Conservation (phyloP, 2,113 vertebrate species). For the Apodemus sylvaticus region DNA sequence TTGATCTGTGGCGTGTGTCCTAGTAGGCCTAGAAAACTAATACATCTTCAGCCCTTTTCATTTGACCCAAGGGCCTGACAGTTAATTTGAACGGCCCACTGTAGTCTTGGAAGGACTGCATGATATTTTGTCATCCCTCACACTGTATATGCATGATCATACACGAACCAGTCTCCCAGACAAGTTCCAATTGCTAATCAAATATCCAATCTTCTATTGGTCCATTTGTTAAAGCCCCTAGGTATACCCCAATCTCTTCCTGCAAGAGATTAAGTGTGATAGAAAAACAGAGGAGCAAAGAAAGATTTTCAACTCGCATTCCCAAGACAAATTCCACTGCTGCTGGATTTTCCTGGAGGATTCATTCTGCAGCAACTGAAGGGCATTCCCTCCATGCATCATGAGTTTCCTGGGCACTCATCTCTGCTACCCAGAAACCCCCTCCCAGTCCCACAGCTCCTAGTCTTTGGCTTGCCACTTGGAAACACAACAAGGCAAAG, state of each 20-base stretch:
- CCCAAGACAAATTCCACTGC: background rate
- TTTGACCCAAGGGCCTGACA: background rate
- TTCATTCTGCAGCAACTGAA: background rate
- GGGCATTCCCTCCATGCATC: background rate
- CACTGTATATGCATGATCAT: background rate
- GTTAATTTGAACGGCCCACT: background rate
- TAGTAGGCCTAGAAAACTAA: background rate
- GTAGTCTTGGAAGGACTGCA: background rate
- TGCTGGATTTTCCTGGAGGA: background rate
- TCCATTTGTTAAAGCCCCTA: background rate
- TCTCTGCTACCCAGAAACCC: background rate
- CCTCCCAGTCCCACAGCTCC: background rate
- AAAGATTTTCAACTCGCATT: background rate
- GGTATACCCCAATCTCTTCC: background rate
- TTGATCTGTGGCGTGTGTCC: background rate
- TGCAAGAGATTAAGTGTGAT: background rate
- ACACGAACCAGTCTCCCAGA: background rate
- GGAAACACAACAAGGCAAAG: background rate
- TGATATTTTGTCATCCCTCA: background rate
- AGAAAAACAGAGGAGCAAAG: background rate
- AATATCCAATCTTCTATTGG: background rate
- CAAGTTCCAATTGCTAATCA: background rate
- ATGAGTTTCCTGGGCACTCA: background rate
- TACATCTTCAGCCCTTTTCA: background rate
- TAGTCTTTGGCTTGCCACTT: background rate